A percentile compares a stretch with the other conserved stretches of the same genome.
Evolutionary conservation across 64 coral and sea anemone genomes (phyloP).

Genomic region (Montipora efflorescens): DNA sequence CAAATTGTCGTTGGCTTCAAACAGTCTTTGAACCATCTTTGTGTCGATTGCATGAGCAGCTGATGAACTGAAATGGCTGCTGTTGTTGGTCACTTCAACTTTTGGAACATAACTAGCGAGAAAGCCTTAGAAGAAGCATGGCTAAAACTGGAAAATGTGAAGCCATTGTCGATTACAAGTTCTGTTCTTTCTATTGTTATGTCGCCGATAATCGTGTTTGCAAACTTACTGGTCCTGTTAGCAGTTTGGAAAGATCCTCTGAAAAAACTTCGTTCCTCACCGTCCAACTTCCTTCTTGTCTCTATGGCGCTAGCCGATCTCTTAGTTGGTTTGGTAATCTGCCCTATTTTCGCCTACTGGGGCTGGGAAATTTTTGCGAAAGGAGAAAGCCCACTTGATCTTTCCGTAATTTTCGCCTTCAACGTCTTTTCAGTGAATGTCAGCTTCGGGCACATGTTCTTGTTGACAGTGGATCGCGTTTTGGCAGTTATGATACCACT

Average conservation of each 20-base stretch:
- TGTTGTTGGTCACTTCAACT: background rate
- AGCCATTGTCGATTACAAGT: background rate
- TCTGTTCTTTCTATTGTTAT: background rate
- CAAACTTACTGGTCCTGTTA: slow-evolving; percentile 35
- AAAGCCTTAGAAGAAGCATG: background rate
- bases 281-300: slow-evolving; percentile 33
- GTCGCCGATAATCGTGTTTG: slow-evolving; percentile 19
- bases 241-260: slow-evolving; percentile 71
- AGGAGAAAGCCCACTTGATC: background rate
- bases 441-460: slow-evolving; percentile 25
- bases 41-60: background rate
- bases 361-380: background rate
- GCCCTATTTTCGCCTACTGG: background rate
- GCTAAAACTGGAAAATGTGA: background rate
- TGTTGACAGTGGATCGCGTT: slow-evolving; percentile 46
- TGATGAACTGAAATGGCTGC: slow-evolving; percentile 12
- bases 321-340: slow-evolving; percentile 21
- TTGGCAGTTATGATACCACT: slow-evolving; percentile 31
- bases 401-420: background rate
- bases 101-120: slow-evolving; percentile 33
- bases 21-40: background rate
- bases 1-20: too few relatives aligned
- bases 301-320: slow-evolving; percentile 58
- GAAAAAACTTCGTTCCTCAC: slow-evolving; percentile 45
- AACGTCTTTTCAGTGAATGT: background rate